These are phyloP conservation scores for Psettodes erumei DNA, from an alignment of 2,113 vertebrate genomes.

Conservation along the genomic window DNA sequence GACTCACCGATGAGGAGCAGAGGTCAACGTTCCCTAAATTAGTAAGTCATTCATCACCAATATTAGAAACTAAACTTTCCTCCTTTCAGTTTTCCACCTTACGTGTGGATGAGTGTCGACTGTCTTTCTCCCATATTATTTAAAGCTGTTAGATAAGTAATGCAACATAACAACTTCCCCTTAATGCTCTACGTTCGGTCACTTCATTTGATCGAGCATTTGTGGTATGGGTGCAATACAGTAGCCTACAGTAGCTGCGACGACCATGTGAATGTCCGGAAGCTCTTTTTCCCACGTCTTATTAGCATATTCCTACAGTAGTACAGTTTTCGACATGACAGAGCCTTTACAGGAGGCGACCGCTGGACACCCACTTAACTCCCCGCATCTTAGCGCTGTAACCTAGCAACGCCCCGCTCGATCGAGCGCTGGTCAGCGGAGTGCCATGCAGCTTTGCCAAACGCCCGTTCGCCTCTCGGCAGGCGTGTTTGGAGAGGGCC, in stretches of 20 bases:
- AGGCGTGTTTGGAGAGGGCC: neutral
- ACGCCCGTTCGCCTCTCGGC: neutral
- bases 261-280: neutral
- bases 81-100: no score
- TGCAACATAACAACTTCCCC: no score
- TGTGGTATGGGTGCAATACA: no score
- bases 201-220: no score
- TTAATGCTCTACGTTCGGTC: no score
- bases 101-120: no score
- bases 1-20: no score
- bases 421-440: neutral
- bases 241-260: neutral
- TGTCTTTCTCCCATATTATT: no score
- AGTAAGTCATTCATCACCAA: no score
- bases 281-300: neutral
- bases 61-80: no score
- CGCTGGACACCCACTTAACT: constrained; percentile 26
- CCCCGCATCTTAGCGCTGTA: neutral
- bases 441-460: constrained; percentile 24
- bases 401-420: constrained; percentile 32
- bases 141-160: no score
- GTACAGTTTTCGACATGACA: constrained; percentile 8
- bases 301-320: constrained; percentile 19
- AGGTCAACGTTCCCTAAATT: no score
- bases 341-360: constrained; percentile 13